Base-by-base conservation (phyloP, 2,113 vertebrate species). In the Dromaius novaehollandiae region DNA sequence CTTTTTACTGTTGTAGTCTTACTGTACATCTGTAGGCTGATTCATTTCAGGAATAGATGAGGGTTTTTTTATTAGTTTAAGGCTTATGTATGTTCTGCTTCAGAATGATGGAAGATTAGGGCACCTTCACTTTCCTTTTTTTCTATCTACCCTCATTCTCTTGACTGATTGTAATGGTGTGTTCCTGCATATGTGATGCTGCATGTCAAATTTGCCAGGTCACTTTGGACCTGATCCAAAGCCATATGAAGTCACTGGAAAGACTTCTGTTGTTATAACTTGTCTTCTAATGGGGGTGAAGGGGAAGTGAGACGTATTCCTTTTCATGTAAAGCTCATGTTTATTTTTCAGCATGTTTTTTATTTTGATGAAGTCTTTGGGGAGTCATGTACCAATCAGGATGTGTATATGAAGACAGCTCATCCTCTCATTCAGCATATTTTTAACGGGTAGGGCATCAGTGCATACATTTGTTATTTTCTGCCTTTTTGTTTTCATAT, bases 311-410 rank as follows among this genome's bases (percentile, higher is more conserved):
- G 80, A 80, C 4, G 15, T 42, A 48, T 83, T 78, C 68, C 40
- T 94, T 79, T 92, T 97, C 89, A 68, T 87, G 24, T 96, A 95
- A 98, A 94, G 74, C 89, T 87, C 61, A 36, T 90, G 75, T 98
- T 98, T 98, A 64, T 97, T 97, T 98, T 98, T 88, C 98, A 99
- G 99, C 99, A 99, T 96, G 98, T 98, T 91, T 99, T 99, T 98
- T 99, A 99, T 98, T 99, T 99, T 97, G 99, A 99, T 97, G 98
- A 99, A 97, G 99, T 99, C 96, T 99, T 99, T 96, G 99, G 98
- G 83, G 99, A 99, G 90, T 95, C 97, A 12, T 98, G 98, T 95
- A 98, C 98, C 94, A 99, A 99, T 92, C 96, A 97, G 89, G 99
- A 99, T 82, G 98, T 99, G 51, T 99, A 99, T 97, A 98, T 95